These are phyloP conservation scores for Poecilia wingei DNA, from an alignment of 2,797 vertebrate species.

Conservation along the genomic window DNA sequence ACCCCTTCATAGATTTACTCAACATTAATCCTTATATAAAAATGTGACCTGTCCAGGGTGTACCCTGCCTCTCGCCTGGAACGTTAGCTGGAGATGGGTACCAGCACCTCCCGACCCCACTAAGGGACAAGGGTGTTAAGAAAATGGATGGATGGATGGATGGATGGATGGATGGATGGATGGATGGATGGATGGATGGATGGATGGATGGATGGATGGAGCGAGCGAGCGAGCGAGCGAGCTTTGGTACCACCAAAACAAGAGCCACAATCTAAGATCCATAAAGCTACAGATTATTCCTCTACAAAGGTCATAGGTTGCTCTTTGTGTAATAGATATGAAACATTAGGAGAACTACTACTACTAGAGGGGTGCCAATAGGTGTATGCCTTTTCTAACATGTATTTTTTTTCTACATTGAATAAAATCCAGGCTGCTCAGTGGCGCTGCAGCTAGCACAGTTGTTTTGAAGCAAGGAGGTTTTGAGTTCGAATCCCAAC, in stretches of 20 bases:
- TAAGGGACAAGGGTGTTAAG: too few relatives aligned
- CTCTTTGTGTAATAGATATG: background rate
- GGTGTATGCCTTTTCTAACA: background rate
- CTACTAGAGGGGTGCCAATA: background rate
- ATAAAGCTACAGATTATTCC: background rate
- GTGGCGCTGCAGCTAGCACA: background rate
- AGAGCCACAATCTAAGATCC: background rate
- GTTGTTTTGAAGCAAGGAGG: background rate
- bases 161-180: too few relatives aligned
- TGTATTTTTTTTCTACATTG: background rate
- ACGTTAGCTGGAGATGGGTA: too few relatives aligned
- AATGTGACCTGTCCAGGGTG: background rate
- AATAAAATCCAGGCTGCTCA: background rate
- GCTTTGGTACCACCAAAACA: background rate
- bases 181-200: too few relatives aligned
- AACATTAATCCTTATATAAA: too few relatives aligned
- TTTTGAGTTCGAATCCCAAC: background rate
- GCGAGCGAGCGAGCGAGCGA: too few relatives aligned
- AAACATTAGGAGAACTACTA: background rate
- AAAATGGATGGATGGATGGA: too few relatives aligned
- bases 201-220: too few relatives aligned
- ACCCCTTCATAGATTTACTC: background rate
- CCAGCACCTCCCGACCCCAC: too few relatives aligned
- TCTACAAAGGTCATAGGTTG: background rate
- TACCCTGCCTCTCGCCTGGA: too few relatives aligned